Percentiles rank a stretch among this genome's conserved stretches.
Conservation (phyloP, 2,888 invertebrate species). For the Chamaedrilus cognettii region DNA sequence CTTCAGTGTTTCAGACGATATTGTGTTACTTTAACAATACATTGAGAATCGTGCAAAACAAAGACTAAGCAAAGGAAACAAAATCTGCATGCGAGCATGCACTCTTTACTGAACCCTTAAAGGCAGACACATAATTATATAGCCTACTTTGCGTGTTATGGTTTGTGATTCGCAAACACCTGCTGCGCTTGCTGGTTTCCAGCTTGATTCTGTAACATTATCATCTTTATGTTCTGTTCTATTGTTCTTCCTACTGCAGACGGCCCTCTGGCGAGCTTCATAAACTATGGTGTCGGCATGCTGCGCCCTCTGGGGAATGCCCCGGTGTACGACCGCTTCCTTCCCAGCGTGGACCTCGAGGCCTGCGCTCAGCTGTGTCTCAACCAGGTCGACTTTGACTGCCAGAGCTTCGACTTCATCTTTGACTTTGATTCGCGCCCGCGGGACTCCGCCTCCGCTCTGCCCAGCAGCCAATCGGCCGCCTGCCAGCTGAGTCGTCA, state of each 20-base stretch:
- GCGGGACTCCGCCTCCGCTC: not conserved
- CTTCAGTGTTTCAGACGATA: too few relatives aligned
- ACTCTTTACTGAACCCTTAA: too few relatives aligned
- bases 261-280: slow-evolving; percentile 48
- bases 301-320: slow-evolving; percentile 46
- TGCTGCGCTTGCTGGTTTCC: too few relatives aligned
- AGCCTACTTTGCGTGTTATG: too few relatives aligned
- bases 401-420: slow-evolving; percentile 52
- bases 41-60: too few relatives aligned
- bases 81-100: too few relatives aligned
- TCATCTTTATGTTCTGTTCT: too few relatives aligned
- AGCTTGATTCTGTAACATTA: too few relatives aligned
- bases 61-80: too few relatives aligned
- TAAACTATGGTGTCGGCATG: slow-evolving; percentile 52
- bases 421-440: slow-evolving; percentile 32
- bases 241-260: slow-evolving; percentile 38
- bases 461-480: slow-evolving; percentile 37
- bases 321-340: slow-evolving; percentile 48
- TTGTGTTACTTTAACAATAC: too few relatives aligned
- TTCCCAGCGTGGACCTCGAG: slow-evolving; percentile 48
- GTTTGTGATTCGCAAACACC: not conserved
- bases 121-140: too few relatives aligned
- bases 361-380: slow-evolving; percentile 53
- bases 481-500: slow-evolving; percentile 51
- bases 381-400: slow-evolving; percentile 48